Evolutionary conservation across 2,888 invertebrate species (phyloP), one percentile per base, ranked within the genome.

Genomic region (Rosalia funebris): DNA sequence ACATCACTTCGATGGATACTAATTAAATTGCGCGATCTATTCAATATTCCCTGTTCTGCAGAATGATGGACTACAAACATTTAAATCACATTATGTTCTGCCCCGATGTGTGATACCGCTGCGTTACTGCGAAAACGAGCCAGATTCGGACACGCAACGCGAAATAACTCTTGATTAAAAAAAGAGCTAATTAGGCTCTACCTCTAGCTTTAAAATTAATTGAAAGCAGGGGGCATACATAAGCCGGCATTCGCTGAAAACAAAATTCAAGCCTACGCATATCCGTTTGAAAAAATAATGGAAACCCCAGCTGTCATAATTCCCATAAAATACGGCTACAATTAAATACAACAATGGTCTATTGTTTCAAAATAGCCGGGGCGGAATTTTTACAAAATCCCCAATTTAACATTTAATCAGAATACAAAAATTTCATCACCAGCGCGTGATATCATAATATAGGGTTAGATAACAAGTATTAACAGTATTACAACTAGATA

Each of bases 181-280:
- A 34, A 34, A 11, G 34, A n/a, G 34, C 11, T 34, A 10, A n/a
- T 34, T 34, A n/a, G 10, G 34, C 5, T 34, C n/a, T 11, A 34
- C 34, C 34, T n/a, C 34, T 34, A n/a, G 34, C 34, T 34, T 34
- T 34, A 34, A n/a, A 34, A 34, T 34, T 34, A 34, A 34, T 34
- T 25, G 2, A 25, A 25, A n/a, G 34, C 11, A 34, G 11, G 10
- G 34, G 5, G 2, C 11, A n/a, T 25, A 5, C 25, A 25, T 11
- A 34, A 34, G 10, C 25, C 25, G 25, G 4, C 25, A 34, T 34
- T n/a, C 34, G 11, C 11, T 10, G 2, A 11, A 34, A 34, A 34
- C 34, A 34, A 34, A 34, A 34, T 11, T 2, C 34, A 7, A n/a
- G 2, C 34, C 34, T 11, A n/a, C 34, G 5, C 34, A 11, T 11